These are phyloP conservation scores for Calephelis perditalis DNA, from an alignment of 2,888 invertebrate species.

Conservation along the genomic window DNA sequence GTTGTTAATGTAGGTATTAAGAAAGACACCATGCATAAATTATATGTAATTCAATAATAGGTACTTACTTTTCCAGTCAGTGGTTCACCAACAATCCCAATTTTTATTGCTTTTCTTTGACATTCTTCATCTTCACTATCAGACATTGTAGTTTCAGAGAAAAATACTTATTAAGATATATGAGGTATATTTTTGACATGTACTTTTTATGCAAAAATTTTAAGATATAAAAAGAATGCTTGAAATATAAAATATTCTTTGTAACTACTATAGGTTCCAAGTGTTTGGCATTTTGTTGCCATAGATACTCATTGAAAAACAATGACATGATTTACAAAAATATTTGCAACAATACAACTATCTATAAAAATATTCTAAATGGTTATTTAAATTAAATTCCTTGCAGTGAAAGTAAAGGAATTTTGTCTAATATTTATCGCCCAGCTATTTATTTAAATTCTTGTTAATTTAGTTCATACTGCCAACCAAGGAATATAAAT, in stretches of 20 bases:
- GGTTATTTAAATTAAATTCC: not conserved
- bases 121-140: slow-evolving; percentile 81
- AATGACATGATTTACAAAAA: not conserved
- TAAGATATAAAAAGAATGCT: not conserved
- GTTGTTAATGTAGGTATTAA: too few relatives aligned
- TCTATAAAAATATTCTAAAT: too few relatives aligned
- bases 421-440: too few relatives aligned
- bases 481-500: too few relatives aligned
- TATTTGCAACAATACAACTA: too few relatives aligned
- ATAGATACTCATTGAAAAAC: slow-evolving; percentile 22
- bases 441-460: too few relatives aligned
- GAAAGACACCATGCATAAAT: not conserved
- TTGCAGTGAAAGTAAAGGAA: not conserved
- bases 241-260: not conserved
- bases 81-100: slow-evolving; percentile 89
- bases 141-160: slow-evolving; percentile 67
- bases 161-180: not conserved
- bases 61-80: slow-evolving; percentile 88
- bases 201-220: not conserved
- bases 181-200: not conserved
- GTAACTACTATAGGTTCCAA: not conserved
- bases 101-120: slow-evolving; percentile 82
- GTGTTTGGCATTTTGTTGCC: slow-evolving; percentile 26
- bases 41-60: slow-evolving; percentile 15
- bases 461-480: too few relatives aligned